These are phyloP conservation scores for Oreotrochilus melanogaster DNA, from an alignment of 2,113 vertebrate genomes.

Conservation along the genomic window DNA sequence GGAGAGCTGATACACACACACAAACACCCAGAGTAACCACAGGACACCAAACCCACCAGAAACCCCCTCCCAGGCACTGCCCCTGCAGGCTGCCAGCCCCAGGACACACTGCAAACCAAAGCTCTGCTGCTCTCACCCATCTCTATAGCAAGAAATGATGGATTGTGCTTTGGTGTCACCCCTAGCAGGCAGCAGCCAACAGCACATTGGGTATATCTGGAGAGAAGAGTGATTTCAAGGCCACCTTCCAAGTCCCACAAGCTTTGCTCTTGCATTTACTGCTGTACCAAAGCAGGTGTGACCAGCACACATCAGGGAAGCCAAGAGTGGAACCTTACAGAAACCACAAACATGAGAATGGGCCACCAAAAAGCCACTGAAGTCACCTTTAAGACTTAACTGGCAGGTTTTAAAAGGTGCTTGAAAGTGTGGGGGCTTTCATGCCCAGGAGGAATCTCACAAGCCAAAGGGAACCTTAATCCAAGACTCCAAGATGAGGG, in stretches of 20 bases:
- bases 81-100: background rate
- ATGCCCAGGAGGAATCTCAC: background rate
- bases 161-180: background rate
- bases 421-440: background rate
- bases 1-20: background rate
- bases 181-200: background rate
- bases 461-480: background rate
- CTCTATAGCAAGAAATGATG: background rate
- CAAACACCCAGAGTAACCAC: fast-evolving
- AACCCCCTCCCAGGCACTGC: background rate
- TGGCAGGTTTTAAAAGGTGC: background rate
- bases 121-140: background rate
- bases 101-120: background rate
- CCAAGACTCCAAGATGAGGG: background rate
- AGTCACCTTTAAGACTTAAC: background rate
- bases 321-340: background rate
- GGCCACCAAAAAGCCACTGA: background rate
- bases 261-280: background rate
- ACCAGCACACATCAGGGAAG: background rate
- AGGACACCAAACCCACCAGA: background rate
- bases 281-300: background rate
- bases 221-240: background rate
- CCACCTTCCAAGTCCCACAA: background rate
- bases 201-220: fast-evolving
- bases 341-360: background rate